phyloP scores from a whole-genome alignment of 2,888 invertebrate genomes.

The Rhagonycha lutea region DNA sequence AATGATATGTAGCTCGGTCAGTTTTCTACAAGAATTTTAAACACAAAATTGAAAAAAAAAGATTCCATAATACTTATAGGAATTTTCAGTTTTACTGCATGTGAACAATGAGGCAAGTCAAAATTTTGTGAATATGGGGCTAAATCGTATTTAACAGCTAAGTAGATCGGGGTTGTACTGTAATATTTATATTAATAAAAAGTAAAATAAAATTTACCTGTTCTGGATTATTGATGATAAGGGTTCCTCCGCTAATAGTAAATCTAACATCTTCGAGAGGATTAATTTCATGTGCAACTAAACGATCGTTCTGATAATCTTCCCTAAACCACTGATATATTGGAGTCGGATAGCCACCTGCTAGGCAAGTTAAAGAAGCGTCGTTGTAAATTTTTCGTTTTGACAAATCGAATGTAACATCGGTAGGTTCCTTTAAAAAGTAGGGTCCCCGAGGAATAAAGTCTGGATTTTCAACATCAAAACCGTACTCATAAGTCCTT shows the following conservation, averaged over 20 bases:
- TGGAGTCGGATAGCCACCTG: conserved; percentile 88
- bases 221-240: conserved; percentile 86
- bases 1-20: conserved; percentile 90
- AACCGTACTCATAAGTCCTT: conserved; percentile 83
- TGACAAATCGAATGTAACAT: conserved; percentile 82
- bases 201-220: conserved; percentile 51
- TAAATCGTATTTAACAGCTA: too few relatives aligned
- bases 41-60: not conserved
- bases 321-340: conserved; percentile 90
- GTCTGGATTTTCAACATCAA: conserved; percentile 78
- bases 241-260: conserved; percentile 87
- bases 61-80: too few relatives aligned
- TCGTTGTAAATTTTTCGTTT: conserved; percentile 72
- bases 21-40: conserved; percentile 55
- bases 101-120: too few relatives aligned
- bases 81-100: too few relatives aligned
- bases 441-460: conserved; percentile 86
- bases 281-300: conserved; percentile 75
- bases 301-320: conserved; percentile 78
- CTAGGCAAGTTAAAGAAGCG: conserved; percentile 78
- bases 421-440: conserved; percentile 82
- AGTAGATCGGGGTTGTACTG: too few relatives aligned
- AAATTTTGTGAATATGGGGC: too few relatives aligned
- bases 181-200: too few relatives aligned
- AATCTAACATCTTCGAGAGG: conserved; percentile 75